phyloP scores from a whole-genome alignment of 64 coral and sea anemone genomes.

The Montipora capricornis region DNA sequence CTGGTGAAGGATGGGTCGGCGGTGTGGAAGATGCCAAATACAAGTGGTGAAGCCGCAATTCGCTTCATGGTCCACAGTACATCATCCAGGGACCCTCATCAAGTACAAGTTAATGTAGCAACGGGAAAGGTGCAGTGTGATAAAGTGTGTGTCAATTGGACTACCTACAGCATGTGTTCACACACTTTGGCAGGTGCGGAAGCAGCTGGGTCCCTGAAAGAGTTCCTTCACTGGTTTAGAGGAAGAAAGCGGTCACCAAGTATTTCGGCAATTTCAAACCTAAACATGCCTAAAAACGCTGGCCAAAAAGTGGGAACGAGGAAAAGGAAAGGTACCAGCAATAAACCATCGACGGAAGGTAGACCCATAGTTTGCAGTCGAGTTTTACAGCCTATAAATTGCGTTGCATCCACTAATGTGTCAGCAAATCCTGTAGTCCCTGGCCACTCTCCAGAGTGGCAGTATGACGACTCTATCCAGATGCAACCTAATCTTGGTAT shows the following conservation, averaged over 20 bases:
- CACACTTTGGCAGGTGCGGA: constrained; percentile 30
- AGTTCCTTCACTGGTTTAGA: constrained; percentile 60
- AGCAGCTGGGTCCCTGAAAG: constrained; percentile 16
- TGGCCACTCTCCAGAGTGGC: too few species aligned
- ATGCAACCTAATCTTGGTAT: too few species aligned
- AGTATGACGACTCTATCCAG: too few species aligned
- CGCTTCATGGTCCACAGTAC: too few species aligned
- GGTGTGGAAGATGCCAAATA: too few species aligned
- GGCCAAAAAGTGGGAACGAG: constrained; percentile 41
- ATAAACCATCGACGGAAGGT: constrained; percentile 40
- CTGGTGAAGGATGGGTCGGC: too few species aligned
- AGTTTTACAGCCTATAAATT: constrained; percentile 28
- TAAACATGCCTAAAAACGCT: background rate
- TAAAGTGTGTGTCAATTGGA: too few species aligned
- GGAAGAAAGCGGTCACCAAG: constrained; percentile 22
- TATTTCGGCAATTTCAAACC: constrained; percentile 33
- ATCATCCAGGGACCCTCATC: too few species aligned
- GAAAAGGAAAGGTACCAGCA: constrained; percentile 38
- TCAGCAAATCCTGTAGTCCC: background rate
- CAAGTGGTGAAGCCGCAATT: too few species aligned
- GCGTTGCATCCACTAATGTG: background rate
- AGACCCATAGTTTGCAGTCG: constrained; percentile 52
- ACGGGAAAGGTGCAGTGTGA: too few species aligned
- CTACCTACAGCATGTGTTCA: too few species aligned
- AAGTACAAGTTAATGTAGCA: too few species aligned